phyloP scores from a whole-genome alignment of 2,113 vertebrate species.

The Trinectes maculatus region DNA sequence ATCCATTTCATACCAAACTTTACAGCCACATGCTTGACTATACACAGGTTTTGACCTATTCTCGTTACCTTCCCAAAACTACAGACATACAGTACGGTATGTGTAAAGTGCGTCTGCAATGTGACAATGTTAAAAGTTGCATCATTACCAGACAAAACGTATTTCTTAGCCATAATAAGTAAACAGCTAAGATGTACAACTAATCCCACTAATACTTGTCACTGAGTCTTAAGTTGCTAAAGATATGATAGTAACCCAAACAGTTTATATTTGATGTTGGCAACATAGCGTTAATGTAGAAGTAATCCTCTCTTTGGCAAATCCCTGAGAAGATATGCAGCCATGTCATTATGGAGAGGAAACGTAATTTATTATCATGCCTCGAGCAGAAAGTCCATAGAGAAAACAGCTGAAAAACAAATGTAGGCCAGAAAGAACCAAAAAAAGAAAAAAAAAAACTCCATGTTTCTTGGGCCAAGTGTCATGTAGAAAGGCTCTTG shows the following conservation, averaged over 20 bases:
- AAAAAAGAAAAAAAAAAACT: slow-evolving; percentile 3
- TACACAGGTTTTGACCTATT: too few relatives aligned
- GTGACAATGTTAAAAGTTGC: too few relatives aligned
- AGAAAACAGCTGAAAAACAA: slow-evolving; percentile 74
- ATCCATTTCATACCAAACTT: too few relatives aligned
- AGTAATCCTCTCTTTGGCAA: slow-evolving; percentile 43
- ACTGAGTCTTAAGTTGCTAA: slow-evolving; percentile 2
- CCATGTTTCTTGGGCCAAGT: slow-evolving; percentile 43
- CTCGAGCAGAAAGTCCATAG: slow-evolving; percentile 50
- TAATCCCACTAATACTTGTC: not conserved
- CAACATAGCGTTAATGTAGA: slow-evolving; percentile 32
- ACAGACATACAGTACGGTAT: too few relatives aligned
- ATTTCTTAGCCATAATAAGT: not conserved
- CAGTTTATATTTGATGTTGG: slow-evolving; percentile 6
- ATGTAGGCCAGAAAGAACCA: slow-evolving; percentile 46
- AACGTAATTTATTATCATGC: slow-evolving; percentile 58
- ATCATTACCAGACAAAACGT: not conserved
- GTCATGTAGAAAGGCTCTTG: slow-evolving; percentile 48
- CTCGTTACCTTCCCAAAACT: too few relatives aligned
- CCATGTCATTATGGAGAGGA: slow-evolving; percentile 46
- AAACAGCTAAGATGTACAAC: not conserved
- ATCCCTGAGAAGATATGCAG: slow-evolving; percentile 42
- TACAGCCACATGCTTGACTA: too few relatives aligned
- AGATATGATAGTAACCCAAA: not conserved
- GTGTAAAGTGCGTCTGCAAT: too few relatives aligned